phyloP scores from a whole-genome alignment of 2,797 vertebrate genomes.

The Sandelia bainsii region DNA sequence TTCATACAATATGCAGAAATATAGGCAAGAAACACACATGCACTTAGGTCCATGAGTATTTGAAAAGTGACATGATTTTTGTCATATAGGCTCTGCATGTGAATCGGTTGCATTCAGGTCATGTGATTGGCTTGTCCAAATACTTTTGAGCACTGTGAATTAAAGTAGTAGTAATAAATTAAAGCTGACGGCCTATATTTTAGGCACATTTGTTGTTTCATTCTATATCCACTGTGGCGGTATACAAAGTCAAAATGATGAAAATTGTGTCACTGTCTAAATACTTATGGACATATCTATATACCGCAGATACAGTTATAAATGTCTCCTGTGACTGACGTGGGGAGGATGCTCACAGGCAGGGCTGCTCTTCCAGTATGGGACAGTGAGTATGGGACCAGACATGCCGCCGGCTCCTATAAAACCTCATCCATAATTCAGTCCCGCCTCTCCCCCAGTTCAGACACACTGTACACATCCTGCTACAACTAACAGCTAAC shows the following conservation, averaged over 20 bases:
- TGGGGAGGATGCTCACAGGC: slow-evolving; percentile 58
- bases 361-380: slow-evolving; percentile 61
- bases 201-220: too few relatives aligned
- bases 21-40: slow-evolving; percentile 2
- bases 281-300: background rate
- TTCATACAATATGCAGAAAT: slow-evolving; percentile 9
- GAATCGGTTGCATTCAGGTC: background rate
- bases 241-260: too few relatives aligned
- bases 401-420: slow-evolving; percentile 73
- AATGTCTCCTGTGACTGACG: slow-evolving; percentile 61
- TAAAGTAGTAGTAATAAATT: too few relatives aligned
- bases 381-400: slow-evolving; percentile 72
- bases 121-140: background rate
- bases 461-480: slow-evolving; percentile 57
- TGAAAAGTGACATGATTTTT: too few relatives aligned
- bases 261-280: background rate
- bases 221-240: too few relatives aligned
- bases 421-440: slow-evolving; percentile 81
- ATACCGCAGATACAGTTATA: slow-evolving; percentile 10
- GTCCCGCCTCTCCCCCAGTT: slow-evolving; percentile 56
- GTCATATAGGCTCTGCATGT: too few relatives aligned
- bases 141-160: background rate
- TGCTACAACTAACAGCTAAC: slow-evolving; percentile 49
- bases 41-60: too few relatives aligned
- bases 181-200: too few relatives aligned